Conservation (phyloP, 2,888 invertebrate genomes). For the Aphodius sticticus region DNA sequence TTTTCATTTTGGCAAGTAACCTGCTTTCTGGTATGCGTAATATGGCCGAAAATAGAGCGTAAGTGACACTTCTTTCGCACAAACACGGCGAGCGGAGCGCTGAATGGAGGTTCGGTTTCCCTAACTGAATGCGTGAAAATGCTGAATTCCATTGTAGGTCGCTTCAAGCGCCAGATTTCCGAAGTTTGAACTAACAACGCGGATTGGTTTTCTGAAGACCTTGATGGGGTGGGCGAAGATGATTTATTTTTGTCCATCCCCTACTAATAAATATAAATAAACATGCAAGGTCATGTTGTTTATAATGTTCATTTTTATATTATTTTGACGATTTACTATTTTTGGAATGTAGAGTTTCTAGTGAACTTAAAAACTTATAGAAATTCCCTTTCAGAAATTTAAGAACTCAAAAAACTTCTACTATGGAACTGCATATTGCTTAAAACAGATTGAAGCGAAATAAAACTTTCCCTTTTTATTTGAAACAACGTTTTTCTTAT, state of each 20-base stretch:
- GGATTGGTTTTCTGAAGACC: neutral
- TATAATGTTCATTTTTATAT: neutral
- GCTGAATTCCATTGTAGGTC: constrained; percentile 6
- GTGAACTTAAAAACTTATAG: too few relatives aligned
- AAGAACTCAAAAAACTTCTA: too few relatives aligned
- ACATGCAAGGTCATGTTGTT: neutral
- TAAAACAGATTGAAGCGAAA: too few relatives aligned
- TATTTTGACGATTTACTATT: neutral
- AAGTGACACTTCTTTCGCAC: neutral
- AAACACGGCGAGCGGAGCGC: neutral
- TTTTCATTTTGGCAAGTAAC: constrained; percentile 44
- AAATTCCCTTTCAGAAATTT: too few relatives aligned
- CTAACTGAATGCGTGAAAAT: neutral
- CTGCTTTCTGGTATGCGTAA: constrained; percentile 42
- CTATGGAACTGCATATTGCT: too few relatives aligned
- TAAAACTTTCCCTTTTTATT: too few relatives aligned
- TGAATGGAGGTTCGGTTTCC: neutral
- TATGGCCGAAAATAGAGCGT: constrained; percentile 32
- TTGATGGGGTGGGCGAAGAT: neutral
- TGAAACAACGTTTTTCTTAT: too few relatives aligned
- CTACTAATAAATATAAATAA: neutral
- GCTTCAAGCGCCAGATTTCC: too few relatives aligned
- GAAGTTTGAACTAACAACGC: neutral
- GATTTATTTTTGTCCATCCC: neutral
- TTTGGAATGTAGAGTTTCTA: too few relatives aligned